Conservation (phyloP, 2,888 invertebrate species). For the Lamellibrachia columna region DNA sequence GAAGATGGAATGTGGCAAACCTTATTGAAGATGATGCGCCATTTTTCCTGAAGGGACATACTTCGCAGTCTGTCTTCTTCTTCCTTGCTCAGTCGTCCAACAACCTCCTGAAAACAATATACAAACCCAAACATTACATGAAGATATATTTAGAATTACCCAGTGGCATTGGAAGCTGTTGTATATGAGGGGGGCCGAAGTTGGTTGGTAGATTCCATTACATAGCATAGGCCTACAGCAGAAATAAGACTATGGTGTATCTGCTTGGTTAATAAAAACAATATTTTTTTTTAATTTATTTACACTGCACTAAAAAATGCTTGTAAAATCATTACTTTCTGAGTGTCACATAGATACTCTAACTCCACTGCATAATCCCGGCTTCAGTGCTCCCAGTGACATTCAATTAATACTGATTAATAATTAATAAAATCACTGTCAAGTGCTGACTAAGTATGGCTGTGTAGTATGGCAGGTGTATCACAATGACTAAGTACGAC, state of each 20-base stretch:
- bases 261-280: background rate
- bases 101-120: slow-evolving; percentile 7
- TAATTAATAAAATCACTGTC: background rate
- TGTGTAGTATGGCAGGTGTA: background rate
- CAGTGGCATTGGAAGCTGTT: no score
- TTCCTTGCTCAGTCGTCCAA: background rate
- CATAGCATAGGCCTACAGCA: no score
- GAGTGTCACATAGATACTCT: background rate
- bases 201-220: no score
- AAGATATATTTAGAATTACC: no score
- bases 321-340: background rate
- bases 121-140: background rate
- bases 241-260: background rate
- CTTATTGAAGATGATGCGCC: slow-evolving; percentile 19
- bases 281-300: background rate
- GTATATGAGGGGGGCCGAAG: no score
- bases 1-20: background rate
- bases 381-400: background rate
- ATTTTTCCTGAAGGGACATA: slow-evolving; percentile 13
- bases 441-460: background rate
- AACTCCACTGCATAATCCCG: no score
- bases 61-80: background rate
- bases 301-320: background rate
- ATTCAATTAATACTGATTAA: slow-evolving; percentile 9
- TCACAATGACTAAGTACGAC: background rate